Percentiles rank a stretch among this genome's conserved stretches.
These are phyloP conservation scores for Anguilla anguilla DNA, from an alignment of 2,797 vertebrate species.

Conservation along the genomic window DNA sequence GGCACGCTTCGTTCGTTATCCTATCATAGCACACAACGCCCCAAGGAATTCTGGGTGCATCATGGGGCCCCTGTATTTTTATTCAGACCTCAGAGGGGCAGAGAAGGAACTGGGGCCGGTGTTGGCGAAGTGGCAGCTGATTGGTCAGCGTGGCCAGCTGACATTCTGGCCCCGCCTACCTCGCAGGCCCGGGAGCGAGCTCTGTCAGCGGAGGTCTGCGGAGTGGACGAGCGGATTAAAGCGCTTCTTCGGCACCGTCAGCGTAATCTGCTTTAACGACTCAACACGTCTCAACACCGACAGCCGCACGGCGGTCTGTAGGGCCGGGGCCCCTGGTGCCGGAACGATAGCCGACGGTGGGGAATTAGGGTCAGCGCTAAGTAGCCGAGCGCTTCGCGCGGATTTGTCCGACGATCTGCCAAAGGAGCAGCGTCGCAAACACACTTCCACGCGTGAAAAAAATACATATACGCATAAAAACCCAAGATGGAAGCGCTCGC, in stretches of 20 bases:
- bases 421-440: not conserved
- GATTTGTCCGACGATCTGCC: slow-evolving; percentile 24
- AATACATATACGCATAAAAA: not conserved
- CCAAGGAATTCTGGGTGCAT: not conserved
- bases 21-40: not conserved
- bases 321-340: slow-evolving; percentile 38
- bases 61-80: not conserved
- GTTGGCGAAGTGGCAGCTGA: not conserved
- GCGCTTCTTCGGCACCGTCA: slow-evolving; percentile 54
- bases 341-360: slow-evolving; percentile 35
- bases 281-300: slow-evolving; percentile 45
- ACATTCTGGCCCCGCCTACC: not conserved
- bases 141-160: not conserved
- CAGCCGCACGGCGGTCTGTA: slow-evolving; percentile 29
- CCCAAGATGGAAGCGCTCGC: not conserved
- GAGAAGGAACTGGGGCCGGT: not conserved
- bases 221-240: slow-evolving; percentile 59
- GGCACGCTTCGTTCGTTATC: not conserved
- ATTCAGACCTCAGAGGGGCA: not conserved
- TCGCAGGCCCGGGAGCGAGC: slow-evolving; percentile 45
- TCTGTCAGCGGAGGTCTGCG: slow-evolving; percentile 56
- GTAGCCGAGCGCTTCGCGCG: slow-evolving; percentile 44
- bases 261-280: slow-evolving; percentile 62
- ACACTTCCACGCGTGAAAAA: not conserved
- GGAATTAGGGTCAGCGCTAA: slow-evolving; percentile 40